phyloP scores from a whole-genome alignment of 2,797 vertebrate genomes.

The Triplophysa bombifrons region DNA sequence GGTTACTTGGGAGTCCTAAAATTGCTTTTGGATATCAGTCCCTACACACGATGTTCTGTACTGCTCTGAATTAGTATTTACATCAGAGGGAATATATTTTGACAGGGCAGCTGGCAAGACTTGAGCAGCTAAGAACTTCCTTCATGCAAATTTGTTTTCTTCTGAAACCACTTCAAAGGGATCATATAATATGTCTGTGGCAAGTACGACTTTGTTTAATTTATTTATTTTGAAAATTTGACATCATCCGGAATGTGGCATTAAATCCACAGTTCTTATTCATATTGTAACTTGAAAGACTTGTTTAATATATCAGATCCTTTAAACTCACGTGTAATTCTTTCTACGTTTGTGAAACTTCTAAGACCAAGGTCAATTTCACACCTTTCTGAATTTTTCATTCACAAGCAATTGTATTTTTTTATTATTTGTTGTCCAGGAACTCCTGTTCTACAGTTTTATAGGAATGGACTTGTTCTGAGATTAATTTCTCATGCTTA shows the following conservation, averaged over 20 bases:
- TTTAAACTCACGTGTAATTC: constrained; percentile 35
- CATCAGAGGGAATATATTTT: constrained; percentile 48
- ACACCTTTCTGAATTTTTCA: constrained; percentile 45
- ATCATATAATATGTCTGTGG: constrained; percentile 32
- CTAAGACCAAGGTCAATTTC: constrained; percentile 59
- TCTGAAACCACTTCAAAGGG: constrained; percentile 46
- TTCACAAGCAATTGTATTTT: constrained; percentile 18
- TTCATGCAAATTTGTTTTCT: constrained; percentile 49
- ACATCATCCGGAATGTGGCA: constrained; percentile 37
- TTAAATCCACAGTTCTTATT: constrained; percentile 37
- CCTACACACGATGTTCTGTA: constrained; percentile 39
- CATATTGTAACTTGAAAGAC: constrained; percentile 29
- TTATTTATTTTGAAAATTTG: constrained; percentile 44
- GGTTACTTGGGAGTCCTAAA: constrained; percentile 47
- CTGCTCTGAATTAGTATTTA: constrained; percentile 39
- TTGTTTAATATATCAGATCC: constrained; percentile 26
- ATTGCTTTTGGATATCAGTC: constrained; percentile 55
- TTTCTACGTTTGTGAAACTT: constrained; percentile 48
- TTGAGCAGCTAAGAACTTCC: constrained; percentile 40
- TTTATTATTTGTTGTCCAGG: constrained; percentile 6
- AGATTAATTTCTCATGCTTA: constrained; percentile 50
- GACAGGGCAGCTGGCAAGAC: constrained; percentile 45
- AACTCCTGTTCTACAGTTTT: constrained; percentile 36
- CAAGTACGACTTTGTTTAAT: constrained; percentile 27
- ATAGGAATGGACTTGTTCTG: constrained; percentile 31